These are phyloP conservation scores for Thamnophis sirtalis DNA, from an alignment of 2,113 vertebrate species.

Conservation along the genomic window DNA sequence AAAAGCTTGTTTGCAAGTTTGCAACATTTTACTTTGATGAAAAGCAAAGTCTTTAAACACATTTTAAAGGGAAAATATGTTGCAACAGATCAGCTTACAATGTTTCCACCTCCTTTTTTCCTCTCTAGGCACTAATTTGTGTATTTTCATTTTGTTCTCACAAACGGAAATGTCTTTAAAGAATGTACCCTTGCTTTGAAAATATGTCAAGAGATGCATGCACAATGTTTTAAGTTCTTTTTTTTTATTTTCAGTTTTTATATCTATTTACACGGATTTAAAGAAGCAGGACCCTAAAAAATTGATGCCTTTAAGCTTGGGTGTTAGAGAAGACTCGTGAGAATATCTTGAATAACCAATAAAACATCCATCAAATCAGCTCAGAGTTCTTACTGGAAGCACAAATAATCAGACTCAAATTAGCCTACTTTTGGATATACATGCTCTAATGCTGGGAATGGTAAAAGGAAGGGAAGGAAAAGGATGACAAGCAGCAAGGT, in stretches of 20 bases:
- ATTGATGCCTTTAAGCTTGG: not conserved
- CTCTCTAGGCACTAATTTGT: not conserved
- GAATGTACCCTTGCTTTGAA: not conserved
- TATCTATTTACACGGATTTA: not conserved
- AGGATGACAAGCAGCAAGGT: not conserved
- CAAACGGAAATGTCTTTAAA: not conserved
- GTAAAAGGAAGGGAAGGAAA: not conserved
- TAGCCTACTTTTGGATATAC: not conserved
- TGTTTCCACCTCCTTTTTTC: not conserved
- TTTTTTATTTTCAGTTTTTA: not conserved
- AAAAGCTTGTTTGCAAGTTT: not conserved
- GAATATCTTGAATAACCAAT: not conserved
- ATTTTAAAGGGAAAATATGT: not conserved
- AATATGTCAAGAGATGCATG: not conserved
- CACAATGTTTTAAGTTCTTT: not conserved
- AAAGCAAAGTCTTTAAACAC: not conserved
- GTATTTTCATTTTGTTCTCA: not conserved
- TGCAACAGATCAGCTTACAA: not conserved
- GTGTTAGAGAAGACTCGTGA: not conserved
- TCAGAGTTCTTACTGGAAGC: not conserved
- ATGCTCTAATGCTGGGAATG: not conserved
- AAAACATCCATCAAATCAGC: not conserved
- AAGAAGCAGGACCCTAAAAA: not conserved
- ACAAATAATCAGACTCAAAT: not conserved
- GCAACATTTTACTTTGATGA: not conserved